Evolutionary conservation across 1,140 invertebrate genomes (phyloP).

Genomic region (Pygmarrhopalites habei): DNA sequence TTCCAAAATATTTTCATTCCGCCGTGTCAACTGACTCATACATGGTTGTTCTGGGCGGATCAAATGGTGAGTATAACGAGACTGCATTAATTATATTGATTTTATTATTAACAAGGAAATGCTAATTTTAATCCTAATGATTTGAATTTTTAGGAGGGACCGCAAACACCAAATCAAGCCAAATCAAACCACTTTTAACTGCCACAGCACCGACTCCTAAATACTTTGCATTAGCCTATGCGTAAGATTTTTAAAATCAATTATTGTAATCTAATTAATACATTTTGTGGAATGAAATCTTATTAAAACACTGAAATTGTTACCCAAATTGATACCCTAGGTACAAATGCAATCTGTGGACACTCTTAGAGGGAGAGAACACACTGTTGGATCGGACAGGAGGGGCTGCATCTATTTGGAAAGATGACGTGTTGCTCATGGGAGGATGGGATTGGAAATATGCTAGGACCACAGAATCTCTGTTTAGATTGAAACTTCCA

Average conservation of each 20-base stretch:
- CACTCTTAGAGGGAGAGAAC: slow-evolving; percentile 44
- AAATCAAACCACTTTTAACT: too few species aligned
- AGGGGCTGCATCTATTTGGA: slow-evolving; percentile 42
- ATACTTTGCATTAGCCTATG: too few species aligned
- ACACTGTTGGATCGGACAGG: neutral
- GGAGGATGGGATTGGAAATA: slow-evolving; percentile 46
- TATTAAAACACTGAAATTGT: too few species aligned
- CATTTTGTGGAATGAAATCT: too few species aligned
- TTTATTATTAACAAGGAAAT: too few species aligned
- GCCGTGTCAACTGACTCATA: slow-evolving; percentile 78
- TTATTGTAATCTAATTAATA: too few species aligned
- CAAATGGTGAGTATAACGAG: slow-evolving; percentile 7
- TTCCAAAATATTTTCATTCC: slow-evolving; percentile 75
- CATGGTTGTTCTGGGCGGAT: slow-evolving; percentile 71
- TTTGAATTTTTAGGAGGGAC: too few species aligned
- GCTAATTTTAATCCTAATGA: too few species aligned
- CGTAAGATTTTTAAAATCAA: too few species aligned
- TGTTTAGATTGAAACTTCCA: slow-evolving; percentile 21
- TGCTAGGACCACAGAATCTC: slow-evolving; percentile 18
- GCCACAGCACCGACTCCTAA: too few species aligned
- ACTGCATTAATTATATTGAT: too few species aligned
- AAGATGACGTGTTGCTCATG: slow-evolving; percentile 67
- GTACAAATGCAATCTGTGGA: slow-evolving; percentile 87
- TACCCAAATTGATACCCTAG: slow-evolving; percentile 65
- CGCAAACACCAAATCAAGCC: too few species aligned